Conservation (phyloP, 2,113 vertebrate genomes). For the Ginglymostoma cirratum region DNA sequence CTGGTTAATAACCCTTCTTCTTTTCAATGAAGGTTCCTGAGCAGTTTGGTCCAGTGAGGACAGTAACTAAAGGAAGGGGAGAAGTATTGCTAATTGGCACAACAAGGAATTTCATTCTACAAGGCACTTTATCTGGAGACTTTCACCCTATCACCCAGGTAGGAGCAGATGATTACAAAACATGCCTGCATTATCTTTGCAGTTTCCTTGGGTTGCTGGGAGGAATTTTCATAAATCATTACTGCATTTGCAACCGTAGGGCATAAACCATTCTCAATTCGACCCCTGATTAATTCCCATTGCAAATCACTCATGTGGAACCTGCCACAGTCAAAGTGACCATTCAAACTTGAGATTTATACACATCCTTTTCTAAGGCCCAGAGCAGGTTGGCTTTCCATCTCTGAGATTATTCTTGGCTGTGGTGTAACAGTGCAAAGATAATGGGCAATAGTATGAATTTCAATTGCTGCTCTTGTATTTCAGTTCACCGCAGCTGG, state of each 20-base stretch:
- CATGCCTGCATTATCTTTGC: background rate
- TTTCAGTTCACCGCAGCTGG: background rate
- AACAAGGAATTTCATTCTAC: constrained; percentile 85
- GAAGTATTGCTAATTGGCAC: constrained; percentile 85
- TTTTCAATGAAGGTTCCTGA: constrained; percentile 75
- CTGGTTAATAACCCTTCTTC: background rate
- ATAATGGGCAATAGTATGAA: constrained; percentile 18
- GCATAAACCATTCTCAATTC: background rate
- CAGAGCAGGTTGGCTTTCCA: background rate
- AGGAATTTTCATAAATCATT: background rate
- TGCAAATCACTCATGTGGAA: constrained; percentile 19
- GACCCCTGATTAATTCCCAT: background rate
- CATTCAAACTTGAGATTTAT: background rate
- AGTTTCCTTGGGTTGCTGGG: background rate
- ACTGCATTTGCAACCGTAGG: background rate
- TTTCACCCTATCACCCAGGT: constrained; percentile 92
- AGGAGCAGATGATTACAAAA: background rate
- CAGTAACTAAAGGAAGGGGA: constrained; percentile 85
- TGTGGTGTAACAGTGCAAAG: background rate
- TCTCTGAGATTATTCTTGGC: background rate
- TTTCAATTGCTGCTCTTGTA: background rate
- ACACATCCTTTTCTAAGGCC: background rate
- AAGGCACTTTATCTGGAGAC: constrained; percentile 78
- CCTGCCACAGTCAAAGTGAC: background rate
- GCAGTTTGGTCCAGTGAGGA: constrained; percentile 84